Evolutionary conservation across 1,140 invertebrate species (phyloP), one percentile per base, ranked within the genome.

Genomic region (Dendrolimus punctatus): DNA sequence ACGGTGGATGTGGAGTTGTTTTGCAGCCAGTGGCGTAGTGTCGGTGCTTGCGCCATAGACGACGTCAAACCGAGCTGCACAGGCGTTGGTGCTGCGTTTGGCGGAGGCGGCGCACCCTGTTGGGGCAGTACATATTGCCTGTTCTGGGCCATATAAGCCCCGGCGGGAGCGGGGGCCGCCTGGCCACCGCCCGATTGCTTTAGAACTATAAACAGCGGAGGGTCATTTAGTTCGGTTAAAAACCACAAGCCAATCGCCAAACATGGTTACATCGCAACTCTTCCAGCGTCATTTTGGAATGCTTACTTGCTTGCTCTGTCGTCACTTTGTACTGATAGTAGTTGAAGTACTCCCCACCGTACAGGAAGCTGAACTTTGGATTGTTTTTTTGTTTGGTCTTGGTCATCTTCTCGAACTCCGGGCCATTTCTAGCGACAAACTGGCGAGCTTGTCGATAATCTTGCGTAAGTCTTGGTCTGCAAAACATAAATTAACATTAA

Each of bases 401-500:
- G 46, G 97, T 99, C 93, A 98, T 98, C 77, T 95, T 92, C 89
- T 99, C 98, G 88, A 99, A 99, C 81, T 99, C 97, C 2, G 96
- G 96, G 10, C 98, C 98, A 94, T 99, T 99, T 79, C 98, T 90
- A 58, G 98, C 98, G 52, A 99, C 98, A 91, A 99, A 99, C 80
- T 98, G 95, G 98, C 98, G 66, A 99, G 88, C 90, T 99, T 99
- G 88, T 99, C 98, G 72, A 99, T 99, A 73, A 99, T 99, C 88
- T 98, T 99, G 65, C 93, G 91, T 65, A 97, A 89, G 75, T 98
- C 96, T 69, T 92, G 93, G 90, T 98, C 96, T 97, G 64, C 58
- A 73, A 66, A 49, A 40, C 8, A 46, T 37, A 58, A 36, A 51
- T n/a, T 51, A 8, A 42, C 4, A 40, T 8, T 42, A 9, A 51